These are phyloP conservation scores for Sphyrna mokarran DNA, from an alignment of 2,113 vertebrate species.

Conservation along the genomic window DNA sequence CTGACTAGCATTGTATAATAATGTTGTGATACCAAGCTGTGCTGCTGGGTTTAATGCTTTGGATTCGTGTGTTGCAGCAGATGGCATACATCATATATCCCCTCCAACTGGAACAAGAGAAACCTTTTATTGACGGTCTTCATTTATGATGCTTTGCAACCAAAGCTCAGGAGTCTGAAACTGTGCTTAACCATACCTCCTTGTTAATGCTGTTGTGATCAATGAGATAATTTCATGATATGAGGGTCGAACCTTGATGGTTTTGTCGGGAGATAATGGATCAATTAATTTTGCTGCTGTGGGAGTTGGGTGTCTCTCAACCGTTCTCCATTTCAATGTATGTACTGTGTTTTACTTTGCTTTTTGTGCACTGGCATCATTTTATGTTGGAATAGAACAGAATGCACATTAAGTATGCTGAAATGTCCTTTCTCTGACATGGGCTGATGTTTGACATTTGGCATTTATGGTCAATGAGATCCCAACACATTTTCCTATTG, in stretches of 20 bases:
- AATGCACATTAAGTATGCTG: not conserved
- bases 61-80: slow-evolving; percentile 14
- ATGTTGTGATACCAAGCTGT: not conserved
- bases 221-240: not conserved
- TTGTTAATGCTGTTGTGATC: not conserved
- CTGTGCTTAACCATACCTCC: not conserved
- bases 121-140: not conserved
- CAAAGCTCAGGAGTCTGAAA: not conserved
- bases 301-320: not conserved
- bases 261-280: not conserved
- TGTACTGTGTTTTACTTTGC: not conserved
- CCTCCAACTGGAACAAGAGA: not conserved
- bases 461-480: not conserved
- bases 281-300: not conserved
- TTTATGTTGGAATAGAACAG: not conserved
- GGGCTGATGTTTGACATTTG: not conserved
- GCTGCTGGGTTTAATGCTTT: not conserved
- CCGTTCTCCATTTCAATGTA: not conserved
- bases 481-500: not conserved
- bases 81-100: not conserved
- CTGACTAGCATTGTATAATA: not conserved
- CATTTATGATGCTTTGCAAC: not conserved
- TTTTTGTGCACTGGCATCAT: not conserved
- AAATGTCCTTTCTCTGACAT: not conserved
- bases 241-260: not conserved